A percentile compares a stretch with the other conserved stretches of the same genome.
These are phyloP conservation scores for Scopus umbretta DNA, from an alignment of 2,113 vertebrate genomes.

Conservation along the genomic window DNA sequence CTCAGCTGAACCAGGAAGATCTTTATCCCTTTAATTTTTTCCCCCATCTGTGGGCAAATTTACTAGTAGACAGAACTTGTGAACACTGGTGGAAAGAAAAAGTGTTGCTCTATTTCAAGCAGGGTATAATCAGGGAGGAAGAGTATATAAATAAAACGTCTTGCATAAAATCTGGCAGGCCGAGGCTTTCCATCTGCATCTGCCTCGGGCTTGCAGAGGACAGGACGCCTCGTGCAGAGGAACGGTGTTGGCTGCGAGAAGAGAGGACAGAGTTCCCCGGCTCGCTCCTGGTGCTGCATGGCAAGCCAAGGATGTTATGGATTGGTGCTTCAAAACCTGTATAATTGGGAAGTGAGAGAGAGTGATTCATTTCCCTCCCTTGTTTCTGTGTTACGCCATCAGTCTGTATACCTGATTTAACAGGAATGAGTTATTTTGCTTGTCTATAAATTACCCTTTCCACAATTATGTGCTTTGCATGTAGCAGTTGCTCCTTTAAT, in stretches of 20 bases:
- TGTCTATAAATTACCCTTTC: neutral
- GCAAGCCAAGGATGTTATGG: neutral
- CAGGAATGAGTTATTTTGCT: neutral
- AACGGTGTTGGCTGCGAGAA: accelerated
- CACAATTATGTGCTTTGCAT: neutral
- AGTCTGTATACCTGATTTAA: neutral
- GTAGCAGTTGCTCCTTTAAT: neutral
- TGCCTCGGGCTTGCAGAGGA: neutral
- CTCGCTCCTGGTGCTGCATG: accelerated
- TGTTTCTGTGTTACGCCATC: neutral
- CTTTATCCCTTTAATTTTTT: neutral
- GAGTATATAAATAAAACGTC: neutral
- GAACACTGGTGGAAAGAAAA: neutral
- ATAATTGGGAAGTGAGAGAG: neutral
- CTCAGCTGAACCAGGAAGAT: neutral
- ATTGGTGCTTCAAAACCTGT: neutral
- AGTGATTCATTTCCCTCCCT: neutral
- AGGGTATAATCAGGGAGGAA: neutral
- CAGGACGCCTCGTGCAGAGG: neutral
- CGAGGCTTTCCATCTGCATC: neutral
- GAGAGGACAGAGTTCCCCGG: accelerated
- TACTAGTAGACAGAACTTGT: neutral
- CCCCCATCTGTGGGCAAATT: neutral
- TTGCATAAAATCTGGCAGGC: neutral
- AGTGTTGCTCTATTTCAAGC: neutral